phyloP scores from a whole-genome alignment of 2,888 invertebrate genomes.

The Drosophila limbata region DNA sequence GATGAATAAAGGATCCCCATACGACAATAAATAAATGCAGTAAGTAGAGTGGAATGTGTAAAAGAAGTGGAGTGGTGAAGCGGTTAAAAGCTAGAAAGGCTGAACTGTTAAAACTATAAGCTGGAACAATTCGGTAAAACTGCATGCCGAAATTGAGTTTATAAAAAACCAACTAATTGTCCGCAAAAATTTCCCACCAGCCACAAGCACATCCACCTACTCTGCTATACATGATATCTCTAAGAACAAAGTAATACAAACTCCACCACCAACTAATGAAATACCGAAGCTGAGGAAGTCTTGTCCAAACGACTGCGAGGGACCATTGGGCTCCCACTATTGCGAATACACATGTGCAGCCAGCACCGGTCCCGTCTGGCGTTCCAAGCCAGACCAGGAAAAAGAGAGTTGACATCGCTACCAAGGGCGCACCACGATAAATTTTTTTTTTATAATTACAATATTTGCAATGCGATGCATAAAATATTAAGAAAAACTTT shows the following conservation, averaged over 20 bases:
- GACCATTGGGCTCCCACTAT: not conserved
- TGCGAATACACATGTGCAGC: conserved; percentile 7
- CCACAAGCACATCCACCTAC: no score
- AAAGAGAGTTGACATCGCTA: not conserved
- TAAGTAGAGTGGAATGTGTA: conserved; percentile 1
- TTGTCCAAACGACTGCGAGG: not conserved
- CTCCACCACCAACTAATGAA: not conserved
- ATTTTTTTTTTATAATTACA: no score
- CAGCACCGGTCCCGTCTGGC: not conserved
- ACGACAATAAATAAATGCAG: not conserved
- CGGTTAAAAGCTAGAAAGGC: not conserved
- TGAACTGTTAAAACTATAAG: not conserved
- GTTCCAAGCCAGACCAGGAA: not conserved
- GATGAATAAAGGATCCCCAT: no score
- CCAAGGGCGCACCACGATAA: no score
- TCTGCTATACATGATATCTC: no score
- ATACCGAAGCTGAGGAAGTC: not conserved
- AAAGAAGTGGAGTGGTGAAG: not conserved
- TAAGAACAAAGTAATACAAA: not conserved
- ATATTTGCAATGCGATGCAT: no score
- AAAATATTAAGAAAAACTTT: no score
- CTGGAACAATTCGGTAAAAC: not conserved
- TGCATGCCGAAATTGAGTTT: not conserved
- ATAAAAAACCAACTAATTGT: not conserved
- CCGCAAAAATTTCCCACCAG: not conserved